A percentile compares a stretch with the other conserved stretches of the same genome.
Evolutionary conservation across 2,888 invertebrate genomes (phyloP).

Genomic region (Sicus ferrugineus): DNA sequence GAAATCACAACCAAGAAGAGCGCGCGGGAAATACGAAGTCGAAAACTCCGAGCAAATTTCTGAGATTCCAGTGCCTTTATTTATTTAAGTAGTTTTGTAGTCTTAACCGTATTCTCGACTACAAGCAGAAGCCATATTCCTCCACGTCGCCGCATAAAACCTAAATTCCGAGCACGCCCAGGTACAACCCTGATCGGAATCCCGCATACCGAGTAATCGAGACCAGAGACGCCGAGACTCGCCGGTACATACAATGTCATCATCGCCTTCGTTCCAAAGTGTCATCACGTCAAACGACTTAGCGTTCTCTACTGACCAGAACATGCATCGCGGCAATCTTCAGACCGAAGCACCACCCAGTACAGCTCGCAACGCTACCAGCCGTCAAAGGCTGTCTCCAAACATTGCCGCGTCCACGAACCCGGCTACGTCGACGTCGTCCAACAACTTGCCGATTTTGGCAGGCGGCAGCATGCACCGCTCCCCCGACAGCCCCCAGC

Average conservation of each 20-base stretch:
- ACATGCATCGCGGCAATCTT: constrained; percentile 44
- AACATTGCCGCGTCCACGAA: constrained; percentile 48
- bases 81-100: constrained; percentile 40
- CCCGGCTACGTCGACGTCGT: constrained; percentile 47
- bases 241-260: constrained; percentile 55
- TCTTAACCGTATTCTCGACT: constrained; percentile 37
- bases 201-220: background rate
- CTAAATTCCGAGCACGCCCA: background rate
- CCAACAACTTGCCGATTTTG: constrained; percentile 59
- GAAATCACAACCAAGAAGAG: constrained; percentile 35
- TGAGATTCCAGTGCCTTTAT: constrained; percentile 55
- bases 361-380: constrained; percentile 32
- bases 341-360: constrained; percentile 41
- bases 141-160: constrained; percentile 16
- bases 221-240: background rate
- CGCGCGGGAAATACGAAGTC: constrained; percentile 34
- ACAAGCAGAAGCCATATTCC: constrained; percentile 34
- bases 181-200: background rate
- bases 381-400: constrained; percentile 16
- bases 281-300: constrained; percentile 60
- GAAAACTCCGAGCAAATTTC: constrained; percentile 49
- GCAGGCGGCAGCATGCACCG: constrained; percentile 60
- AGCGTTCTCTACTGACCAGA: constrained; percentile 47
- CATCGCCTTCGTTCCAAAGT: constrained; percentile 56
- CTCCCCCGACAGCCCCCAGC: constrained; percentile 72